Evolutionary conservation across 1,140 invertebrate genomes (phyloP).

Genomic region (Rhysida immarginata): DNA sequence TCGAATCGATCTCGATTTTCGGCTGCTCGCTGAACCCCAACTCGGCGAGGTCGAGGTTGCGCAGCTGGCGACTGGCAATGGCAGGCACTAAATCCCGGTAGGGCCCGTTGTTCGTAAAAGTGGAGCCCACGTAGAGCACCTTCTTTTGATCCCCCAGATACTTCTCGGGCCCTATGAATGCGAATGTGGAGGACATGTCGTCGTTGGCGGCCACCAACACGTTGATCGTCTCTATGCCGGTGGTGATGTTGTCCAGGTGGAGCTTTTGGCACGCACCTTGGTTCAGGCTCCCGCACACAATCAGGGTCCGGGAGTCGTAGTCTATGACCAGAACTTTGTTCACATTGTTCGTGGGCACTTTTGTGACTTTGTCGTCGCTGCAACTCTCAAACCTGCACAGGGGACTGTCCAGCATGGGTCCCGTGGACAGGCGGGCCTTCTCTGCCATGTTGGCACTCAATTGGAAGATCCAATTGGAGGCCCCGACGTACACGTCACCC

Average conservation of each 20-base stretch:
- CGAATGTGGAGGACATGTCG: constrained; percentile 74
- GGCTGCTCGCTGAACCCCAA: constrained; percentile 74
- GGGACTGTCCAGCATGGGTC: constrained; percentile 70
- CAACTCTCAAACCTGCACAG: constrained; percentile 75
- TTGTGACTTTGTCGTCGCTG: constrained; percentile 33
- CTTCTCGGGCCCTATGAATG: constrained; percentile 81
- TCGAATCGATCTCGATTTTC: constrained; percentile 76
- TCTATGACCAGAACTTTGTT: constrained; percentile 87
- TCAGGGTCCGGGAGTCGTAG: constrained; percentile 55
- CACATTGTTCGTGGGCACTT: constrained; percentile 58
- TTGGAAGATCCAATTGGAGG: constrained; percentile 67
- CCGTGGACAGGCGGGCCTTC: constrained; percentile 45
- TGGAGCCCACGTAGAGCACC: constrained; percentile 85
- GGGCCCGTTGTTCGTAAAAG: constrained; percentile 80
- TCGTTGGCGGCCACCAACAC: constrained; percentile 79
- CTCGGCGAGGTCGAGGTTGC: constrained; percentile 60
- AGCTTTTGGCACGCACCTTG: constrained; percentile 81
- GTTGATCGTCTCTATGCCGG: constrained; percentile 53
- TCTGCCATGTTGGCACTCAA: constrained; percentile 54
- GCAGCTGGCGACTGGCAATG: constrained; percentile 67
- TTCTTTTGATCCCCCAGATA: constrained; percentile 59
- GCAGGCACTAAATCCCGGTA: constrained; percentile 88
- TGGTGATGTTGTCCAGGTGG: constrained; percentile 61
- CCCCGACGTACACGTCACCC: constrained; percentile 55
- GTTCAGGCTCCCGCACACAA: constrained; percentile 70